A percentile compares a stretch with the other conserved stretches of the same genome.
Conservation (phyloP, 2,113 vertebrate genomes). For the Chionomys nivalis region DNA sequence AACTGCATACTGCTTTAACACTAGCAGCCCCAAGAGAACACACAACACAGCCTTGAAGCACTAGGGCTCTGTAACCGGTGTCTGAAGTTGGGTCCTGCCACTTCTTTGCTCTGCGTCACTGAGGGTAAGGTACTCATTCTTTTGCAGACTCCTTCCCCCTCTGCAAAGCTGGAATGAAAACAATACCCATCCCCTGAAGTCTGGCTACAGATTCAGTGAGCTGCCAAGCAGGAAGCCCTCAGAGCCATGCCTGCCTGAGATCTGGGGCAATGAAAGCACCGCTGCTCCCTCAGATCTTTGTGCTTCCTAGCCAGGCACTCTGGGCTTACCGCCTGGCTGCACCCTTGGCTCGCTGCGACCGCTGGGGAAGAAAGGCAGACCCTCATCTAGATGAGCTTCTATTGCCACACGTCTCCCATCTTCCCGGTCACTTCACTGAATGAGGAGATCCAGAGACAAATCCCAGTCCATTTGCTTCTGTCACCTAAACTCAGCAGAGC, state of each 20-base stretch:
- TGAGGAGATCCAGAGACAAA: background rate
- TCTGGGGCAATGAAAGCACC: background rate
- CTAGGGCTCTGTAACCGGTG: background rate
- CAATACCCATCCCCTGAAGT: background rate
- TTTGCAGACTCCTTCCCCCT: background rate
- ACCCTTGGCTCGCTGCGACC: background rate
- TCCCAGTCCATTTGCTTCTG: background rate
- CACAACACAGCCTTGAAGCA: background rate
- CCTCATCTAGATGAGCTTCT: background rate
- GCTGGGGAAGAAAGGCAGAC: background rate
- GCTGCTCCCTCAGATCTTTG: background rate
- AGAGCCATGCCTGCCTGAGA: background rate
- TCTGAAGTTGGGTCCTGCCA: background rate
- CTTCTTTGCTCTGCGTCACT: background rate
- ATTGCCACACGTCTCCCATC: background rate
- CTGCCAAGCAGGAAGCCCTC: background rate
- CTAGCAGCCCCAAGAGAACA: background rate
- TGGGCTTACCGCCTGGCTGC: background rate
- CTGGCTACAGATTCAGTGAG: background rate
- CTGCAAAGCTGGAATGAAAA: conserved; percentile 27
- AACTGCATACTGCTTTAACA: background rate
- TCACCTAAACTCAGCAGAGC: background rate
- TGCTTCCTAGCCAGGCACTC: background rate
- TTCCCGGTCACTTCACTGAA: background rate
- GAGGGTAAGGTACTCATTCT: background rate